Evolutionary conservation across 2,113 vertebrate species (phyloP), one percentile per base, ranked within the genome.

Genomic region (Pica pica): DNA sequence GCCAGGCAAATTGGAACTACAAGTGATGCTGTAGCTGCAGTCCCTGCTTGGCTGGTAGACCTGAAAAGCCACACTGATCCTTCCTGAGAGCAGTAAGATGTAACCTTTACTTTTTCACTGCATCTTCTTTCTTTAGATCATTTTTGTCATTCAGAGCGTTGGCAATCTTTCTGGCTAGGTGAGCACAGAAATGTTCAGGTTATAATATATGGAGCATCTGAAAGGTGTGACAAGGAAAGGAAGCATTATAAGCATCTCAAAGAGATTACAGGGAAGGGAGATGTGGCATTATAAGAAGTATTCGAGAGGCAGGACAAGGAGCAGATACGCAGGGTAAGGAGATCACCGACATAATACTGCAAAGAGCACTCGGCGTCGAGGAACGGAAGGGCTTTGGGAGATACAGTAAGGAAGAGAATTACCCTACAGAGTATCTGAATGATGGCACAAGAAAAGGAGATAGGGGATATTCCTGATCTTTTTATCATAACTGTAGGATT

Each of bases 1-100:
- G 65, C 83, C 61, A 97, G 92, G 82, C 82, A 97, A 97, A 97
- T 96, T 90, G 89, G 94, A 96, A 60, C 46, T 64, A 88, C 81
- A 93, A 93, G 90, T 19, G 88, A 87, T 81, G 87, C 50, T 85
- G 91, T 64, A 94, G 65, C 52, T 94, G 61, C 52, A 69, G 59
- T 49, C 59, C 67, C 93, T 95, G 77, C 75, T 95, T 96, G 90
- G 69, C 52, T 96, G 56, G 92, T 11, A 88, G 94, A 95, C 93
- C 88, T 76, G 80, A 96, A 96, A 95, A 95, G 83, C 93, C 92
- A 94, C 35, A 16, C 64, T 81, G 64, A 93, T 93, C 69, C 74
- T 63, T 64, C 50, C 59, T n/a, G 67, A 73, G 91, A 69, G 59
- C 52, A 82, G 57, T 24, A 90, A 93, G 87, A 93, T 56, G 64